Conservation (phyloP, 2,888 invertebrate species). For the Hydropsyche betteni region DNA sequence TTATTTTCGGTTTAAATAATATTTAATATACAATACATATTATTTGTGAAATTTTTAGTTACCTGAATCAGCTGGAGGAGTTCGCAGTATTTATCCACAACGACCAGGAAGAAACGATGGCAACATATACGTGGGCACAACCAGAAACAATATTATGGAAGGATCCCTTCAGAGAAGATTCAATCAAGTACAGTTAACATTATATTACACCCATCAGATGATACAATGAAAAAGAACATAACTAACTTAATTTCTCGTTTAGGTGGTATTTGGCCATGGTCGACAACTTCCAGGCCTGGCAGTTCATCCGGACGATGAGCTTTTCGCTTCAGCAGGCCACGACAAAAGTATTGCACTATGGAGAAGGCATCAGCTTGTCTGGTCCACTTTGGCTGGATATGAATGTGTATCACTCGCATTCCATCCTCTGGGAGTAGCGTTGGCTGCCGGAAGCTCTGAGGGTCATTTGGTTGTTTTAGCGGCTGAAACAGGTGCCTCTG, state of each 20-base stretch:
- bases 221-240: not conserved
- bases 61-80: constrained; percentile 87
- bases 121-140: constrained; percentile 90
- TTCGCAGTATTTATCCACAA: constrained; percentile 88
- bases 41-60: constrained; percentile 65
- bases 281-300: constrained; percentile 88
- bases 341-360: constrained; percentile 91
- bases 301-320: constrained; percentile 89
- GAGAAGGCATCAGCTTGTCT: constrained; percentile 87
- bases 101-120: constrained; percentile 88
- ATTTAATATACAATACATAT: too few relatives aligned
- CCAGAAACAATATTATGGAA: constrained; percentile 87
- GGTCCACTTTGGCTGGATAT: constrained; percentile 84
- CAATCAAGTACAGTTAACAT: constrained; percentile 68
- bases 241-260: constrained; percentile 31
- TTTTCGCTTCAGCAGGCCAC: constrained; percentile 91
- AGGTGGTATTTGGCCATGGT: constrained; percentile 89
- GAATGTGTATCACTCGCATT: constrained; percentile 89
- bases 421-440: constrained; percentile 86
- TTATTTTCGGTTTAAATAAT: not conserved
- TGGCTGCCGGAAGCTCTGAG: constrained; percentile 89
- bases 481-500: constrained; percentile 85
- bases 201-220: not conserved
- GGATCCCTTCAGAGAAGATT: constrained; percentile 90
- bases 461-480: constrained; percentile 88